Base-by-base conservation (phyloP, 2,797 vertebrate species). In the Phalanger gymnotis region DNA sequence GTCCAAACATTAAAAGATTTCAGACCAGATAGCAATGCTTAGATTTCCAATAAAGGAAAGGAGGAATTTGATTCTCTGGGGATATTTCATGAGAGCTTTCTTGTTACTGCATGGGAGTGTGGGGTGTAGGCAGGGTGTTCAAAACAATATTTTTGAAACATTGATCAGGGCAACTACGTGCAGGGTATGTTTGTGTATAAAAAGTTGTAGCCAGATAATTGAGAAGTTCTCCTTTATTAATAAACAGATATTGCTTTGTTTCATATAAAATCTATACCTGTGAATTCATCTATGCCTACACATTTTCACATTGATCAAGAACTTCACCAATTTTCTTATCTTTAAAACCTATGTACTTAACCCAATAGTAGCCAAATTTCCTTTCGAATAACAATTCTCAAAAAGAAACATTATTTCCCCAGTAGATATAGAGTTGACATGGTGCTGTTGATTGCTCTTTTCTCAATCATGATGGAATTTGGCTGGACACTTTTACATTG, bases 391-490 rank as follows among this genome's bases (percentile, higher is more conserved):
- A 92, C 6, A 81, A 4, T 93, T 96, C 58, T 87, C 57, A 2
- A 73, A 28, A 66, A 66, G 3, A 95, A 94, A 93, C 66, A 90
- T n/a, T 66, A 47, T 93, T 90, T 90, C 22, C 5, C 5, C 4
- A 7, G 55, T 58, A 94, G 91, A 92, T 93, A 34, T 89, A 16
- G 3, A 57, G 25, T 54, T 52, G 6, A 91, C 25, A 55, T 53
- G 0, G 9, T 54, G 16, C 3, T 90, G 89, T 27, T 91, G 54
- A 53, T 92, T 94, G n/a, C 92, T 53, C 28, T 58, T 55, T 66
- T 93, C 66, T 6, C 87, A 10, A 90, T 94, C 12, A 93, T 47
- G 93, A 27, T 96, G 31, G 94, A 95, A 92, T 96, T 28, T 53
- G 81, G n/a, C 2, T 31, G 11, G 53, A 0, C 22, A 34, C 0